Evolutionary conservation across 1,140 invertebrate genomes (phyloP).

Genomic region (Argopecten irradians): DNA sequence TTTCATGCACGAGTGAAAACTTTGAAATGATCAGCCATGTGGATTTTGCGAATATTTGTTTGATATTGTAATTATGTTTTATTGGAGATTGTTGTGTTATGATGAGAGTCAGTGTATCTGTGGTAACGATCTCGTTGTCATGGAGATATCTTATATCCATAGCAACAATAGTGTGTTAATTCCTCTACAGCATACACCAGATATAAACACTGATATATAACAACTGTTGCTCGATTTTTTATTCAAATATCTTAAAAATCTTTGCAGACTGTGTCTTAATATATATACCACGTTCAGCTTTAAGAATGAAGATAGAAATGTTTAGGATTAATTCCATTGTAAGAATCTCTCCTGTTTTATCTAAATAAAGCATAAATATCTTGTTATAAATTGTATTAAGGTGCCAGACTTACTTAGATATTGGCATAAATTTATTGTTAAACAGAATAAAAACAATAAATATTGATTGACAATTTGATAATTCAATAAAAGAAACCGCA

Average conservation of each 20-base stretch:
- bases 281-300: neutral
- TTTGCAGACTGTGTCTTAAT: neutral
- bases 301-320: no score
- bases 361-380: no score
- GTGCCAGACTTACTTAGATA: no score
- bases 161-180: neutral
- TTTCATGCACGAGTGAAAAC: neutral
- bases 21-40: neutral
- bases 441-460: no score
- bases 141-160: neutral
- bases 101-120: neutral
- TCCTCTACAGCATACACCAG: neutral
- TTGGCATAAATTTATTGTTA: no score
- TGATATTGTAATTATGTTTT: slow-evolving; percentile 4
- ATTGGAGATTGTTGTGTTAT: neutral
- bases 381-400: no score
- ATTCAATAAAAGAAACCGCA: no score
- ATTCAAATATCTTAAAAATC: neutral
- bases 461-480: no score
- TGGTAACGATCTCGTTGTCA: neutral
- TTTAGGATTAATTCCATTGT: no score
- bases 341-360: no score
- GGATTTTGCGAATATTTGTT: slow-evolving; percentile 14
- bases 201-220: neutral
- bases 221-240: neutral